phyloP scores from a whole-genome alignment of 2,797 vertebrate species.

The Petrocephalus sullivani region DNA sequence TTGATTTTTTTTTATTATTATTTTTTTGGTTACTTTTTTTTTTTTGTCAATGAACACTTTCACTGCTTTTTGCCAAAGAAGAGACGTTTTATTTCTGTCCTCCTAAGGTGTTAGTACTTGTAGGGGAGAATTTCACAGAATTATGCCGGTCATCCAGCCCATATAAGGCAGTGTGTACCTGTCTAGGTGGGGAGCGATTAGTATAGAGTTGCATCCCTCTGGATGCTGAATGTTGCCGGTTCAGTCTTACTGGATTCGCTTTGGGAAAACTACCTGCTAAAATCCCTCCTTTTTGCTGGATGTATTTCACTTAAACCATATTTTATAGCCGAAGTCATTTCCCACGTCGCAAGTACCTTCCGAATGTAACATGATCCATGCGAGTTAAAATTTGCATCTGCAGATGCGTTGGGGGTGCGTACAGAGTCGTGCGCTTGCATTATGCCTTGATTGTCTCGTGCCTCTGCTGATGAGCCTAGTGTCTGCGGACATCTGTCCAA shows the following conservation, averaged over 20 bases:
- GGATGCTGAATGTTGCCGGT: background rate
- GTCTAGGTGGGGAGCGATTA: background rate
- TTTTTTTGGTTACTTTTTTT: constrained; percentile 6
- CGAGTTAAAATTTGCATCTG: background rate
- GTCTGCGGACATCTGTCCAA: background rate
- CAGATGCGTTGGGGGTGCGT: background rate
- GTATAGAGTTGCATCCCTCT: background rate
- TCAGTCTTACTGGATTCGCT: background rate
- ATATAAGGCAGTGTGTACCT: background rate
- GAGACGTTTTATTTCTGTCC: constrained; percentile 14
- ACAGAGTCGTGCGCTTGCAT: background rate
- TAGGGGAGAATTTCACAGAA: background rate
- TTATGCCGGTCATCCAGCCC: background rate
- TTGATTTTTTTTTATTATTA: constrained; percentile 18
- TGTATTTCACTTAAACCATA: background rate
- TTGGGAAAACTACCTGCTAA: background rate
- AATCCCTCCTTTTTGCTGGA: background rate
- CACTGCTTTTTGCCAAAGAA: constrained; percentile 51
- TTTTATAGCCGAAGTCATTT: background rate
- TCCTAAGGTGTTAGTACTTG: constrained; percentile 9
- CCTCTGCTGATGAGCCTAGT: background rate
- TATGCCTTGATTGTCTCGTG: constrained; percentile 5
- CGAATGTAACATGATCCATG: background rate
- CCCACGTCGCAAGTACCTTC: background rate
- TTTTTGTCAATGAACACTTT: constrained; percentile 38